These are phyloP conservation scores for Cheirogaleus medius DNA, from an alignment of 2,113 vertebrate species.

Conservation along the genomic window DNA sequence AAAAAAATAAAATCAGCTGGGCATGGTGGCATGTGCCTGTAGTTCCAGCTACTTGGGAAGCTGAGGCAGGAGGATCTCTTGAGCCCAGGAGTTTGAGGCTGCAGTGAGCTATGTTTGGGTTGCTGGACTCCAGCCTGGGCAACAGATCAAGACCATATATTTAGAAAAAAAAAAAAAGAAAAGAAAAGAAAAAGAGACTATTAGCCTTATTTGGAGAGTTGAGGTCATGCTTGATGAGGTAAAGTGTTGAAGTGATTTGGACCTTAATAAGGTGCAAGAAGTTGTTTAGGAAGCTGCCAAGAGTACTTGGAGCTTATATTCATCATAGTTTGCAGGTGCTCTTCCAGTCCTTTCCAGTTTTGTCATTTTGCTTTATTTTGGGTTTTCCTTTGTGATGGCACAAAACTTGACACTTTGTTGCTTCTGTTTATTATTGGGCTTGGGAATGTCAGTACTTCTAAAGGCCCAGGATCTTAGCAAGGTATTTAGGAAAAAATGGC, in stretches of 20 bases:
- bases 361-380: background rate
- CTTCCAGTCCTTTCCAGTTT: background rate
- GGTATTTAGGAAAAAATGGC: background rate
- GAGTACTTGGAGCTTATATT: background rate
- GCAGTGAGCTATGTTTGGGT: too few species aligned
- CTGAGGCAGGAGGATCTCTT: too few species aligned
- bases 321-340: background rate
- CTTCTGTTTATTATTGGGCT: background rate
- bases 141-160: too few species aligned
- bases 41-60: too few species aligned
- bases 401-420: background rate
- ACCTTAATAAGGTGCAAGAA: background rate
- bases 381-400: background rate
- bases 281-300: background rate
- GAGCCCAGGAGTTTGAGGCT: too few species aligned
- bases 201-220: background rate
- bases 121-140: too few species aligned
- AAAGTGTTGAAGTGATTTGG: background rate
- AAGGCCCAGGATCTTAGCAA: background rate
- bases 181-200: too few species aligned
- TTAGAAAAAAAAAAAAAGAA: background rate
- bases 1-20: too few species aligned
- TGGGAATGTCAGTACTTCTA: background rate
- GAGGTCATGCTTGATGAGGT: background rate
- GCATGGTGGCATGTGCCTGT: too few species aligned